A percentile compares a stretch with the other conserved stretches of the same genome.
These are phyloP conservation scores for Nesogale talazaci DNA, from an alignment of 2,113 vertebrate species.

Conservation along the genomic window DNA sequence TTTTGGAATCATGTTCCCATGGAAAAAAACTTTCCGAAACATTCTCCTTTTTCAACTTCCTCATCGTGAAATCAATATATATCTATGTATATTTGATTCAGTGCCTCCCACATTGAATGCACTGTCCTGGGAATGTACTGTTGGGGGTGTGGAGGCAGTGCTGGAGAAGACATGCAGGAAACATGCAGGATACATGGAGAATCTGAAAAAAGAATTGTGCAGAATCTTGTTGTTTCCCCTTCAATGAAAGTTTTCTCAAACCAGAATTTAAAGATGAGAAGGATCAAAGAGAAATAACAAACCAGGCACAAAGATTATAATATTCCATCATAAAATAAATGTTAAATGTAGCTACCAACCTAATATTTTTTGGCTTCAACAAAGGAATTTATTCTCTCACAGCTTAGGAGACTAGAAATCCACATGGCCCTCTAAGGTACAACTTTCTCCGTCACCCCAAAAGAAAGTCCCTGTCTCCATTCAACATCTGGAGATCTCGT, in stretches of 20 bases:
- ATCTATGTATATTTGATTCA: constrained; percentile 36
- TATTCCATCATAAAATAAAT: neutral
- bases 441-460: too few relatives aligned
- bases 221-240: neutral
- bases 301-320: neutral
- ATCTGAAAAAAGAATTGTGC: neutral
- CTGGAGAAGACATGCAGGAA: rapidly evolving
- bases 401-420: too few relatives aligned
- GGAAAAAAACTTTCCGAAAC: neutral
- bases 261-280: constrained; percentile 16
- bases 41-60: constrained; percentile 40
- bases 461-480: too few relatives aligned
- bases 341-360: neutral
- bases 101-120: neutral
- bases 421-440: too few relatives aligned
- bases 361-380: neutral
- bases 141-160: neutral
- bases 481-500: too few relatives aligned
- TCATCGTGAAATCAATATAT: constrained; percentile 32
- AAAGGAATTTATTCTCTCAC: too few relatives aligned
- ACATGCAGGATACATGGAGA: constrained; percentile 8
- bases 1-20: constrained; percentile 9
- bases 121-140: neutral
- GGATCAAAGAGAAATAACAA: constrained; percentile 26
- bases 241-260: constrained; percentile 51